phyloP scores from a whole-genome alignment of 2,888 invertebrate genomes.

The Matsumyia berberina region DNA sequence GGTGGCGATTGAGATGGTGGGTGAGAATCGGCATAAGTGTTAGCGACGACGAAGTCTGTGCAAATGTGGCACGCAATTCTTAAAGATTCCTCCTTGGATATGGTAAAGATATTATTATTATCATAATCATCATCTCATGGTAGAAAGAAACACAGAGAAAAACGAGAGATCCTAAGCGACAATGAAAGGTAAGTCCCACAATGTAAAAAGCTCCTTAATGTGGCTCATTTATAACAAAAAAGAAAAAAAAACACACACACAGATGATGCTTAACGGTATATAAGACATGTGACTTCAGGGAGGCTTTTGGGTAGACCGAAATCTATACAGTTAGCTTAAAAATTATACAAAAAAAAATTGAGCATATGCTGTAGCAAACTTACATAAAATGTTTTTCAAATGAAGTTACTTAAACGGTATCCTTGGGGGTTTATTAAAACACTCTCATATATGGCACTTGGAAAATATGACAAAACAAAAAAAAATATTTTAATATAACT shows the following conservation, averaged over 20 bases:
- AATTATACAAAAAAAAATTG: not conserved
- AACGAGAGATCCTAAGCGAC: not conserved
- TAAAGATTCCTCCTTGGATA: slow-evolving; percentile 20
- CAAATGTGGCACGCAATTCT: slow-evolving; percentile 66
- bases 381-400: slow-evolving; percentile 57
- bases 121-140: slow-evolving; percentile 64
- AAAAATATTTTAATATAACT: not conserved
- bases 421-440: slow-evolving; percentile 61
- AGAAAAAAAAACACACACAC: slow-evolving; percentile 1
- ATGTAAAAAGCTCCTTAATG: slow-evolving; percentile 55
- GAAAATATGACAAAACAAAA: too few species aligned
- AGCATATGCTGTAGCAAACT: slow-evolving; percentile 26
- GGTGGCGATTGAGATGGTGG: not conserved
- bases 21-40: slow-evolving; percentile 5
- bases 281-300: not conserved
- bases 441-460: slow-evolving; percentile 53
- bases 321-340: not conserved
- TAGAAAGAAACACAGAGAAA: slow-evolving; percentile 20
- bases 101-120: slow-evolving; percentile 55
- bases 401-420: slow-evolving; percentile 44
- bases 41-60: slow-evolving; percentile 49
- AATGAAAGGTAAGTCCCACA: not conserved
- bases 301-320: slow-evolving; percentile 5
- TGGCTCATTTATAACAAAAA: slow-evolving; percentile 67
- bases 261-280: slow-evolving; percentile 17